Base-by-base conservation (phyloP, 2,888 invertebrate species). In the Phengaris arion region DNA sequence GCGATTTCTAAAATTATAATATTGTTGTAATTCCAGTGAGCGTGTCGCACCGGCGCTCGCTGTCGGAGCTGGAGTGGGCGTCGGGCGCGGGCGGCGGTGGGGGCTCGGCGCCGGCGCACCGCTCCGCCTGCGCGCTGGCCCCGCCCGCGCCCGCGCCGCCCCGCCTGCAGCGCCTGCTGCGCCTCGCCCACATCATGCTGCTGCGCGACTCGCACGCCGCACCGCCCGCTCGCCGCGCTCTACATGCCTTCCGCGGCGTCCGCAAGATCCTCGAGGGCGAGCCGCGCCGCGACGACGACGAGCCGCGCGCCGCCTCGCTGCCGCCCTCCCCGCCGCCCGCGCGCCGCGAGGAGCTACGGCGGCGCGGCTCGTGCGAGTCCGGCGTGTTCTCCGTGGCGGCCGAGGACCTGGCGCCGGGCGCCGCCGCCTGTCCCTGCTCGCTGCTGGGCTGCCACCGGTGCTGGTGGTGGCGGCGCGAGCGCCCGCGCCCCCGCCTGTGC, bases 351-450 rank as follows among this genome's bases (percentile, higher is more conserved):
- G 80, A 79, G 68, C 35, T 35, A 0, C 94, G 96, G 54, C 92
- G 97, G 22, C 95, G 97, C 70, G 98, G 97, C 76, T 98, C 97
- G 35, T 97, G 97, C 86, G 98, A 98, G 87, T 97, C 97, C 81
- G 98, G 98, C 35, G 98, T 98, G 86, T 98, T 97, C 94, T 97
- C 97, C 76, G 97, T 97, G 82, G 96, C 97, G 79, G 97, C 97
- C 83, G 97, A 96, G 85, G 96, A 96, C 85, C 94, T 95, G 79
- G 80, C 92, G 91, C 81, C 85, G 82, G 57, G 83, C 85, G 88
- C 86, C 77, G 89, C 89, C 78, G 85, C 91, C 83, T 93, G 93
- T 78, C 89, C 93, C 2, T 92, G 92, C 85, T 86, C 89, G 81
- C 86, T 92, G 75, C 86, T 88, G 83, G 92, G 90, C 82, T 92